Conservation (phyloP, 2,797 vertebrate genomes). For the Australoheros facetus region DNA sequence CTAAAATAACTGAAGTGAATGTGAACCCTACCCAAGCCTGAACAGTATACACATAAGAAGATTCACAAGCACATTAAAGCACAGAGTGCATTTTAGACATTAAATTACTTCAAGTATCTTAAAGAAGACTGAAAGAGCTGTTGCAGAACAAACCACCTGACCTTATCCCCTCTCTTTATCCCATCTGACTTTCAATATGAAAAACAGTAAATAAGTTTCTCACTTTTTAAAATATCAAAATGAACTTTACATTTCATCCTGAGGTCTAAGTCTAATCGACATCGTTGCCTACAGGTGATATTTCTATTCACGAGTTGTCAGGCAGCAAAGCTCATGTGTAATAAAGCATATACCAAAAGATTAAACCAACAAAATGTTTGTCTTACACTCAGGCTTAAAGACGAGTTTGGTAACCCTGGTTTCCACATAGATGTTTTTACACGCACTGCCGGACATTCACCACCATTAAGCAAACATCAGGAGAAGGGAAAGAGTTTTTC, state of each 20-base stretch:
- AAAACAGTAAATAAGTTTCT: slow-evolving; percentile 52
- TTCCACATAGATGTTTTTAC: not conserved
- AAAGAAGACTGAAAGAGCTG: slow-evolving; percentile 12
- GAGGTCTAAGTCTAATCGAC: slow-evolving; percentile 7
- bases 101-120: slow-evolving; percentile 43
- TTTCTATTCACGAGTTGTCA: slow-evolving; percentile 24
- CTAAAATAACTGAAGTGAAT: not conserved
- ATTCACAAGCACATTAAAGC: slow-evolving; percentile 7
- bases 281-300: slow-evolving; percentile 9
- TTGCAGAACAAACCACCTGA: slow-evolving; percentile 3
- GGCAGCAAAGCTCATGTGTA: slow-evolving; percentile 47
- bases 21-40: not conserved
- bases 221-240: slow-evolving; percentile 44
- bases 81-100: not conserved
- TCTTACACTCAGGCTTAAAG: not conserved
- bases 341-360: slow-evolving; percentile 37
- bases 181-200: slow-evolving; percentile 50
- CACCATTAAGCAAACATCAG: not conserved
- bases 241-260: not conserved
- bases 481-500: not conserved
- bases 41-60: not conserved
- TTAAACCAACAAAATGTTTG: slow-evolving; percentile 17
- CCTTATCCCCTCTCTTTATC: slow-evolving; percentile 43
- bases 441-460: not conserved
- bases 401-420: slow-evolving; percentile 1